These are phyloP conservation scores for Otus scops DNA, from an alignment of 2,797 vertebrate species.

Conservation along the genomic window DNA sequence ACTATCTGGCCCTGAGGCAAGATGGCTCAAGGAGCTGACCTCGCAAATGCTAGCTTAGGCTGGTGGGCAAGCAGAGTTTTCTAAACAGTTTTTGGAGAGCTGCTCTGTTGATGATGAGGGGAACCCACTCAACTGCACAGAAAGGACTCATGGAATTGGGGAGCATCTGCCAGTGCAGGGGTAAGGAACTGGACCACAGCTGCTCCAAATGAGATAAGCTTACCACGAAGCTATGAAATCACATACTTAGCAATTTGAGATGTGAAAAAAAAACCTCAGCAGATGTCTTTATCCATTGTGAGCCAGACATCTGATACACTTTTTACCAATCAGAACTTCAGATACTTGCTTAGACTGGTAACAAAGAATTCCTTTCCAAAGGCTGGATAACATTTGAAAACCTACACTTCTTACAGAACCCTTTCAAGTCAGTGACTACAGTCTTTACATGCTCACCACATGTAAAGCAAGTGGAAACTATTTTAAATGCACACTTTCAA, in stretches of 20 bases:
- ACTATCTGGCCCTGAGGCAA: not conserved
- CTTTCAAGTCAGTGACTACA: not conserved
- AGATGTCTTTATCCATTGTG: not conserved
- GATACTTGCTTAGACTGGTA: not conserved
- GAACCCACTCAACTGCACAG: accelerated
- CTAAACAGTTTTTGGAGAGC: not conserved
- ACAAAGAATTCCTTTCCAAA: not conserved
- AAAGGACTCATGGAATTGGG: not conserved
- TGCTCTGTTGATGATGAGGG: not conserved
- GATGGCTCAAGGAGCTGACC: not conserved
- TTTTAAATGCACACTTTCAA: not conserved
- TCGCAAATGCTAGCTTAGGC: not conserved
- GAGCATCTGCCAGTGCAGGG: not conserved
- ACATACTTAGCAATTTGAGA: not conserved
- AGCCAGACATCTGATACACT: not conserved
- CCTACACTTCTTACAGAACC: not conserved
- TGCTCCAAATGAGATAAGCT: not conserved
- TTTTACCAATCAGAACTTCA: not conserved
- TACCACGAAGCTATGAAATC: not conserved
- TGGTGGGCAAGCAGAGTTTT: not conserved
- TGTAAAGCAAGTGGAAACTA: not conserved
- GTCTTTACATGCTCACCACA: not conserved
- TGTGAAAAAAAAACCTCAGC: not conserved
- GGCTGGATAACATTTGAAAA: not conserved
- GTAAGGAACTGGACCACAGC: not conserved